Percentiles rank a stretch among this genome's conserved stretches.
phyloP scores from a whole-genome alignment of 2,888 invertebrate genomes.

The Oscheius myriophilus region DNA sequence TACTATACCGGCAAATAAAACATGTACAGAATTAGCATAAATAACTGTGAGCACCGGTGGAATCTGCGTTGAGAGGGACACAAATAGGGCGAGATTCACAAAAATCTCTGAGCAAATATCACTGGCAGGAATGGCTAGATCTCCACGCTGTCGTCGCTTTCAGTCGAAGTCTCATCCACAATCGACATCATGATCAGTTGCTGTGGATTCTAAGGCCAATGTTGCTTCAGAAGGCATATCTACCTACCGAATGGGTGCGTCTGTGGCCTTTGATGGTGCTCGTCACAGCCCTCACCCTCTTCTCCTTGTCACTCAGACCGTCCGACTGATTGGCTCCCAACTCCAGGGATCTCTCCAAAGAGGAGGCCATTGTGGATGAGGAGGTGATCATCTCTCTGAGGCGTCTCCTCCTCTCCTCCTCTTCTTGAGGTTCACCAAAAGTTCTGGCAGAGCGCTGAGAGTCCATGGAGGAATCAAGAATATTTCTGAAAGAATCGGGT shows the following conservation, averaged over 20 bases:
- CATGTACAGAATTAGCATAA: neutral
- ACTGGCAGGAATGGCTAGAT: constrained; percentile 20
- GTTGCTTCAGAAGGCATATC: neutral
- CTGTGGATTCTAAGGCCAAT: constrained; percentile 21
- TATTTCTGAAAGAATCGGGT: constrained; percentile 23
- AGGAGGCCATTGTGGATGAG: constrained; percentile 59
- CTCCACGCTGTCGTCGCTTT: constrained; percentile 24
- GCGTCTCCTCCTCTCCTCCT: constrained; percentile 32
- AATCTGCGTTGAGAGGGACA: neutral
- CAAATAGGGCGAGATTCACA: constrained; percentile 8
- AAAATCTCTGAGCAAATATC: constrained; percentile 24
- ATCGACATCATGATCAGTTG: constrained; percentile 21
- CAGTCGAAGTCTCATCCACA: constrained; percentile 22
- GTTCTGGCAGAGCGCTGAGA: constrained; percentile 31
- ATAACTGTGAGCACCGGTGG: constrained; percentile 18
- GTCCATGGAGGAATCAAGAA: constrained; percentile 50
- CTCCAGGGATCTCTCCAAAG: constrained; percentile 64
- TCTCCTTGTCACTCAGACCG: constrained; percentile 68
- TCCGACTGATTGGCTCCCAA: constrained; percentile 63
- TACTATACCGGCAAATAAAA: constrained; percentile 24
- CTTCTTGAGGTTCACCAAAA: constrained; percentile 1
- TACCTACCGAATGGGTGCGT: constrained; percentile 49
- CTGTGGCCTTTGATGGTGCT: constrained; percentile 62
- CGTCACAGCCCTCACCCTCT: constrained; percentile 57
- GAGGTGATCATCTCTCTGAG: constrained; percentile 25